Base-by-base conservation (phyloP, 2,888 invertebrate species). In the Dioctria rufipes region DNA sequence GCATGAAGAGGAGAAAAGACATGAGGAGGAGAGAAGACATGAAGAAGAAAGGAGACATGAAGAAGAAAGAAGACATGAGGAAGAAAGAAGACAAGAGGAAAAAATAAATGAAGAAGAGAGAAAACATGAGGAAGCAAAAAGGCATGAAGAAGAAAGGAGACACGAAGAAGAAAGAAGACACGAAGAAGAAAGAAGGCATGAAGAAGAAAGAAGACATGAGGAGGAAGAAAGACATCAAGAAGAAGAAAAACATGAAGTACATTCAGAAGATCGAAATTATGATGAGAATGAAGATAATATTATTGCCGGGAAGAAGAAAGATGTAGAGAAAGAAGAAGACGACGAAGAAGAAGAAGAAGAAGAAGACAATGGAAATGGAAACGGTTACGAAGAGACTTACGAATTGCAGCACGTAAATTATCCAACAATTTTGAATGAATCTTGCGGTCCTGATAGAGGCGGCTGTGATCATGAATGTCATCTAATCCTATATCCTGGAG, bases 391-490 rank as follows among this genome's bases (percentile, higher is more conserved):
- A n/a, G 71, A 71, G n/a, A 71, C 51, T 51, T 5, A 58, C 42
- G 40, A 5, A n/a, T 11, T 5, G 8, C 4, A 43, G 8, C 6
- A 66, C 43, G 11, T 9, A 11, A 8, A 61, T 4, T 5, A 61
- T 42, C 25, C 58, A 40, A 69, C 2, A 61, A 25, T 42, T 49
- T 67, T 89, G 54, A 86, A 88, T 60, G 84, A 86, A 11, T 83
- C 84, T 54, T 91, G 91, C 85, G 89, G 88, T 5, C 83, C 86
- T 40, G 89, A 90, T 81, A 87, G 87, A 60, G 90, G 89, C 8
- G 90, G 89, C 5, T 92, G 92, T 85, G 89, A 90, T 67, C 91
- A 92, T 63, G 89, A 88, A 49, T 90, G 90, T 82, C 85, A 86
- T 69, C 86, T 90, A 65, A 83, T 88, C 25, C 83, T 89, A 5